phyloP scores from a whole-genome alignment of 2,797 vertebrate genomes.

The Peromyscus nudipes region DNA sequence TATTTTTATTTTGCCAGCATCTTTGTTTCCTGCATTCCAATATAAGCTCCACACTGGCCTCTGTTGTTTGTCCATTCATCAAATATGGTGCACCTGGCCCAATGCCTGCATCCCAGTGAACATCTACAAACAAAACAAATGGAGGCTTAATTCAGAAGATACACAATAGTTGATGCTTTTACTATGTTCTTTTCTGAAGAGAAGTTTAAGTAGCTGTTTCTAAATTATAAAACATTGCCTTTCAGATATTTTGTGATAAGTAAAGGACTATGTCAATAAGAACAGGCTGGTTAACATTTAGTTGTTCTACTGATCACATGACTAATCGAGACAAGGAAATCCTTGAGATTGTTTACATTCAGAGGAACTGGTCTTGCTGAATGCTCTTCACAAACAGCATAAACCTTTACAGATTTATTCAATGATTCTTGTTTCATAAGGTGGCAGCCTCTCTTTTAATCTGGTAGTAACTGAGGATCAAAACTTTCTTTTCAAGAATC shows the following conservation, averaged over 20 bases:
- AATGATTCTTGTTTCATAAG: background rate
- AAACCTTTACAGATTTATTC: background rate
- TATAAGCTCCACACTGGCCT: background rate
- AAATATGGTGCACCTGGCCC: background rate
- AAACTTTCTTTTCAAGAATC: background rate
- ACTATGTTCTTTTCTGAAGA: constrained; percentile 27
- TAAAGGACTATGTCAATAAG: background rate
- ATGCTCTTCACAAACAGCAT: background rate
- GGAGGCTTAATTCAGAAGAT: background rate
- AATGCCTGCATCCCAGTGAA: background rate
- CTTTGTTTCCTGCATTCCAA: background rate
- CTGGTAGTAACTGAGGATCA: background rate
- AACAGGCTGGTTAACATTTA: constrained; percentile 12
- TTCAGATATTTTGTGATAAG: background rate
- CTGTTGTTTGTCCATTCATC: background rate
- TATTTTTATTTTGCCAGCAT: background rate
- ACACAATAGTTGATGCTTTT: background rate
- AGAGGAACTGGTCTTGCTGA: background rate
- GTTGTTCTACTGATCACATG: background rate
- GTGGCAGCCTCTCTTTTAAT: background rate
- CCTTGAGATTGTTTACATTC: background rate
- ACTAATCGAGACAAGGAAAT: background rate
- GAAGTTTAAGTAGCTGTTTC: background rate
- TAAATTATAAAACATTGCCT: background rate
- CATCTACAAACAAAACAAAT: background rate